These are phyloP conservation scores for Musca domestica DNA, from an alignment of 1,140 invertebrate genomes.

Conservation along the genomic window DNA sequence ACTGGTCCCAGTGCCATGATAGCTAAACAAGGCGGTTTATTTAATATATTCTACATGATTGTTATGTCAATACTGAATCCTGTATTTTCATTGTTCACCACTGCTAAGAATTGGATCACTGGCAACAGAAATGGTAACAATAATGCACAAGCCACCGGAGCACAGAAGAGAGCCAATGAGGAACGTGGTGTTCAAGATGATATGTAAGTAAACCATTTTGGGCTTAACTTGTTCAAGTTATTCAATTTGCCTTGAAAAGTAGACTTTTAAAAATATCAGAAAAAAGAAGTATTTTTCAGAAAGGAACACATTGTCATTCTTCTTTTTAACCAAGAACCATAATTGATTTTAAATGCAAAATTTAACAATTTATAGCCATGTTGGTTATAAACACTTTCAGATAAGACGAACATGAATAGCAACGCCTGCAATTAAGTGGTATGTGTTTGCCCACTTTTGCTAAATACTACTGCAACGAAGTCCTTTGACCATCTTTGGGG, in stretches of 20 bases:
- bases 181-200: slow-evolving; percentile 25
- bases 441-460: too few species aligned
- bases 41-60: slow-evolving; percentile 38
- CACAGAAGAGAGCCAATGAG: slow-evolving; percentile 28
- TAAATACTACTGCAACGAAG: too few species aligned
- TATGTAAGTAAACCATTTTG: slow-evolving; percentile 27
- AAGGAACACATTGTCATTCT: too few species aligned
- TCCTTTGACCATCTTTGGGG: too few species aligned
- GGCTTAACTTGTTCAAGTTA: too few species aligned
- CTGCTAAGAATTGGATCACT: slow-evolving; percentile 26
- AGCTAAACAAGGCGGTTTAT: slow-evolving; percentile 33
- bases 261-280: too few species aligned
- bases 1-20: slow-evolving; percentile 31
- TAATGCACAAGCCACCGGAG: slow-evolving; percentile 15
- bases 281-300: too few species aligned
- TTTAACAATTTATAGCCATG: too few species aligned
- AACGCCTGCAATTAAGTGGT: too few species aligned
- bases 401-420: not conserved
- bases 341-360: too few species aligned
- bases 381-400: not conserved
- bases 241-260: too few species aligned
- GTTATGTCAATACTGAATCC: slow-evolving; percentile 53
- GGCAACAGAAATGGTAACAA: not conserved
- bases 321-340: too few species aligned
- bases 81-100: slow-evolving; percentile 48